Conservation (phyloP, 2,888 invertebrate genomes). For the Antheraea yamamai region DNA sequence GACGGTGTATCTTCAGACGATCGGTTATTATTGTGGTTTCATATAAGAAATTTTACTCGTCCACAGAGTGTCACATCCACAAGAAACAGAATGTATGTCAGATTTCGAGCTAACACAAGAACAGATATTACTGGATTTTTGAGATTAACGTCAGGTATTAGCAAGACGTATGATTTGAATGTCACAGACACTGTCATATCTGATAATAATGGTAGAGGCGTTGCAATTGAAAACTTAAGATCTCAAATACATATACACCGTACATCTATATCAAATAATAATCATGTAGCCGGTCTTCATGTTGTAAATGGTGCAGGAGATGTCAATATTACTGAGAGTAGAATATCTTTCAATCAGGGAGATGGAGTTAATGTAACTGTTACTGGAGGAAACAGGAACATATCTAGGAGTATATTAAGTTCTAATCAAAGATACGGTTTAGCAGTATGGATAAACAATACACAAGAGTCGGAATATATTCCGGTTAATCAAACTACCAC, state of each 20-base stretch:
- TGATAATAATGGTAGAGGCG: constrained; percentile 96
- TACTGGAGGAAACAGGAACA: constrained; percentile 95
- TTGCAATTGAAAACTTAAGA: constrained; percentile 94
- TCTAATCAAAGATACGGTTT: constrained; percentile 95
- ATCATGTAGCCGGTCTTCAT: constrained; percentile 95
- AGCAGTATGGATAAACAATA: constrained; percentile 95
- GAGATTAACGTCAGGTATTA: constrained; percentile 88
- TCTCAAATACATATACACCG: constrained; percentile 93
- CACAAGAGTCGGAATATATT: constrained; percentile 88
- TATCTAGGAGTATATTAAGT: constrained; percentile 92
- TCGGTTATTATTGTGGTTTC: constrained; percentile 86
- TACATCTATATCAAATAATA: constrained; percentile 92
- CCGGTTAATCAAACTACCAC: constrained; percentile 92
- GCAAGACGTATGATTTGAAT: constrained; percentile 92
- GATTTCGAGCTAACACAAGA: constrained; percentile 88
- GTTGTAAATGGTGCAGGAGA: constrained; percentile 96
- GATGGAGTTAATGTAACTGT: constrained; percentile 98
- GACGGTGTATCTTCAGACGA: constrained; percentile 89
- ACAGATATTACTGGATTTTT: constrained; percentile 90
- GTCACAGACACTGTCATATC: constrained; percentile 92
- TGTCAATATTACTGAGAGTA: constrained; percentile 94
- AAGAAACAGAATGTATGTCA: constrained; percentile 89
- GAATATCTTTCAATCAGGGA: constrained; percentile 94
- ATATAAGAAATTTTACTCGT: constrained; percentile 91
- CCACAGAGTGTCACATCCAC: constrained; percentile 94